phyloP scores from a whole-genome alignment of 2,113 vertebrate species.

The Pygathrix nemaeus region DNA sequence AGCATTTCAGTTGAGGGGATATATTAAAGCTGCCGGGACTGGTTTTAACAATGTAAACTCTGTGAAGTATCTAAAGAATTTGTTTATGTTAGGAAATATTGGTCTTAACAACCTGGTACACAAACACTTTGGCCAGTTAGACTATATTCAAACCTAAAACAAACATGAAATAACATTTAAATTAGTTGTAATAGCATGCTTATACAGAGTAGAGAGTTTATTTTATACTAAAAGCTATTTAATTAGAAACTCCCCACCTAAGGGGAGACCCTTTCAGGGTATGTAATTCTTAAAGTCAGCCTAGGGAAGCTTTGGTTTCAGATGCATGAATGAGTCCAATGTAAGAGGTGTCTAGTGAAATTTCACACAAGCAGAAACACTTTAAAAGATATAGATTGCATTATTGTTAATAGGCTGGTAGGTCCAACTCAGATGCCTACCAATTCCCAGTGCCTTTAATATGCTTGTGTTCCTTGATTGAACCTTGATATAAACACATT shows the following conservation, averaged over 20 bases:
- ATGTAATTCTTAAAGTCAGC: slow-evolving; percentile 65
- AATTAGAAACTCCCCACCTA: slow-evolving; percentile 78
- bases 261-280: slow-evolving; percentile 57
- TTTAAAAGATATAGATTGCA: slow-evolving; percentile 49
- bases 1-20: slow-evolving; percentile 55
- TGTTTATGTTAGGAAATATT: slow-evolving; percentile 82
- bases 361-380: slow-evolving; percentile 61
- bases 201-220: slow-evolving; percentile 79
- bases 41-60: slow-evolving; percentile 80
- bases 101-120: slow-evolving; percentile 77
- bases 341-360: slow-evolving; percentile 64
- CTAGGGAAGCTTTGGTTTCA: slow-evolving; percentile 66
- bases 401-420: slow-evolving; percentile 50
- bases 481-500: slow-evolving; percentile 34
- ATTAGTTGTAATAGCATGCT: slow-evolving; percentile 79
- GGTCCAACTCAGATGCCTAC: background rate
- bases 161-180: slow-evolving; percentile 80
- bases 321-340: slow-evolving; percentile 55
- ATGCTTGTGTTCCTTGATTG: slow-evolving; percentile 27
- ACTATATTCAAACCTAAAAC: slow-evolving; percentile 75
- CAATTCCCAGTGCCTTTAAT: slow-evolving; percentile 13
- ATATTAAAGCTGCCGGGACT: slow-evolving; percentile 73
- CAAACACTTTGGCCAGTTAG: slow-evolving; percentile 77
- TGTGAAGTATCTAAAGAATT: slow-evolving; percentile 79
- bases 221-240: slow-evolving; percentile 81